A percentile compares a stretch with the other conserved stretches of the same genome.
These are phyloP conservation scores for Eulemur rufifrons DNA, from an alignment of 2,113 vertebrate species.

Conservation along the genomic window DNA sequence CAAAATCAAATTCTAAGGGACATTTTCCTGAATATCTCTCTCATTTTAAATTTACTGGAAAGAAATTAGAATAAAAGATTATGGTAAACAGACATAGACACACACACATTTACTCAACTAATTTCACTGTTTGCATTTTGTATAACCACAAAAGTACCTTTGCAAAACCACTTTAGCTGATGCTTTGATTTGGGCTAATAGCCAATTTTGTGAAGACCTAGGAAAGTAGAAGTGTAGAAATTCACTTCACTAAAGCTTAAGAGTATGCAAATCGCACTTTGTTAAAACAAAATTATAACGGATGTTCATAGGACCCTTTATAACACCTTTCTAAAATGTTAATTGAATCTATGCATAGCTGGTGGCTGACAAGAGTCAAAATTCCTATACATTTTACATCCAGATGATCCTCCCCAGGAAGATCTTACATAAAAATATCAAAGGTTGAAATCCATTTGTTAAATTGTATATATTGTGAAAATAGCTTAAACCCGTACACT, in stretches of 20 bases:
- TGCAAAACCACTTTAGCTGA: neutral
- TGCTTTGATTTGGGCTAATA: neutral
- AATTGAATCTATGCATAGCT: slow-evolving; percentile 1
- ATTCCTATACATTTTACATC: neutral
- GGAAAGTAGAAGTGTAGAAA: neutral
- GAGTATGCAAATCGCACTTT: neutral
- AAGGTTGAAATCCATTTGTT: slow-evolving; percentile 17
- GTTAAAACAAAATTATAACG: slow-evolving; percentile 7
- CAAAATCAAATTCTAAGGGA: neutral
- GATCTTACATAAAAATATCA: neutral
- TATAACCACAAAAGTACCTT: neutral
- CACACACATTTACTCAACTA: neutral
- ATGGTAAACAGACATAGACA: neutral
- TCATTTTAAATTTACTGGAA: neutral
- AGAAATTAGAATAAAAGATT: neutral
- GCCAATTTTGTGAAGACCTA: neutral
- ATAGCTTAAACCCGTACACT: neutral
- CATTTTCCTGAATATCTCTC: neutral
- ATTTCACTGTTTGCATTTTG: neutral
- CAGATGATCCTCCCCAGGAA: neutral
- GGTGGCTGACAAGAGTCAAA: neutral
- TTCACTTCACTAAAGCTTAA: neutral
- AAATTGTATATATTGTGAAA: slow-evolving; percentile 7
- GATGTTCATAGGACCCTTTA: neutral
- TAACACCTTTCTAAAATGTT: slow-evolving; percentile 25